Evolutionary conservation across 2,113 vertebrate species (phyloP).

Genomic region (Muscicapa adusta): DNA sequence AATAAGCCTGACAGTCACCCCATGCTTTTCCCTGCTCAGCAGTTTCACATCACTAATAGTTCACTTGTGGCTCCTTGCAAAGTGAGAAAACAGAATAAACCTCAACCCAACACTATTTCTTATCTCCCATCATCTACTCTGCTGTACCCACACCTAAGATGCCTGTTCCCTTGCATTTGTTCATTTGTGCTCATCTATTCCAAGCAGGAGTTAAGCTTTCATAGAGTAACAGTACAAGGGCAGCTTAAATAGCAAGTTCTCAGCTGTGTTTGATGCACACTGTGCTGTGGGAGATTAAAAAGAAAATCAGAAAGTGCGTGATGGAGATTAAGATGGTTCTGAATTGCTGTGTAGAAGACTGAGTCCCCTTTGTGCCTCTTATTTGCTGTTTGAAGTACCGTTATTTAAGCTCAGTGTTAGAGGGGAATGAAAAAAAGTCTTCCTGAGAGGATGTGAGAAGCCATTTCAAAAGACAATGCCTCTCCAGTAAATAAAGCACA

Average conservation of each 20-base stretch:
- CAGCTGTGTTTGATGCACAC: not conserved
- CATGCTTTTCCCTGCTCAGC: not conserved
- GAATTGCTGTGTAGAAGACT: not conserved
- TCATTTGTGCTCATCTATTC: not conserved
- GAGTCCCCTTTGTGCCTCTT: slow-evolving; percentile 39
- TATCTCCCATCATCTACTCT: not conserved
- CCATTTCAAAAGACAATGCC: slow-evolving; percentile 41
- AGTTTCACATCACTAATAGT: not conserved
- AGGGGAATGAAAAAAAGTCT: not conserved
- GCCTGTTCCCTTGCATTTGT: not conserved
- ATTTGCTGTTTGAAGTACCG: slow-evolving; percentile 58
- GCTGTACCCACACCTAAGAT: not conserved
- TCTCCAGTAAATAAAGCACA: slow-evolving; percentile 37
- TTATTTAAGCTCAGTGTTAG: slow-evolving; percentile 15
- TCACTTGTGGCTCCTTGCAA: not conserved
- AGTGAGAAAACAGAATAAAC: not conserved
- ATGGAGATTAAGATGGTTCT: slow-evolving; percentile 41
- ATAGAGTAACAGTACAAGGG: not conserved
- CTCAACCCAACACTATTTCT: not conserved
- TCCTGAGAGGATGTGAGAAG: slow-evolving; percentile 31
- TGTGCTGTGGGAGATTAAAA: slow-evolving; percentile 5
- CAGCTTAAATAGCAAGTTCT: not conserved
- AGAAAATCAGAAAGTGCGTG: not conserved
- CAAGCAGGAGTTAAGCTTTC: not conserved
- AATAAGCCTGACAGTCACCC: not conserved